Evolutionary conservation across 1,140 invertebrate genomes (phyloP).

Genomic region (Aphelenchoides besseyi): DNA sequence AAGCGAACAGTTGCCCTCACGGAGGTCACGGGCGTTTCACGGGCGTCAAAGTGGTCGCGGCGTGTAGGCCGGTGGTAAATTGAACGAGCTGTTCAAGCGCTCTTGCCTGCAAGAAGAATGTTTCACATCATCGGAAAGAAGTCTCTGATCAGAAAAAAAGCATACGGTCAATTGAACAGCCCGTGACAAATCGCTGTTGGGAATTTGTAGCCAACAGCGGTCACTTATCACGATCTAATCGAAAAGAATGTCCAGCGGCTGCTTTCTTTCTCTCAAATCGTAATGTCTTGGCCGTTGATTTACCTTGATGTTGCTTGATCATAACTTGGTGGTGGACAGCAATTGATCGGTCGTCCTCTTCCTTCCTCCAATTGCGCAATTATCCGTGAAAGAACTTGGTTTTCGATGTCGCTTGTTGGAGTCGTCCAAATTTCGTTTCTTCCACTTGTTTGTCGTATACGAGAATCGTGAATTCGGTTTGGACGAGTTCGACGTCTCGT

Average conservation of each 20-base stretch:
- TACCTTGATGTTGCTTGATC: neutral
- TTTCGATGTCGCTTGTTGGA: neutral
- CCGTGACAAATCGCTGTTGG: too few species aligned
- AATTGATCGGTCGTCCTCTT: neutral
- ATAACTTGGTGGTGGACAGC: neutral
- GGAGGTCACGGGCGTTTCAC: too few species aligned
- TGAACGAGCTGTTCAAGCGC: neutral
- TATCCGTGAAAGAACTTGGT: neutral
- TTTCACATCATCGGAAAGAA: too few species aligned
- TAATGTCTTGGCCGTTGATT: neutral
- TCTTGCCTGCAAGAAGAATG: too few species aligned
- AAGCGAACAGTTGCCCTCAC: too few species aligned
- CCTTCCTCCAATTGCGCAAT: conserved; percentile 7
- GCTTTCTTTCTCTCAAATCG: neutral
- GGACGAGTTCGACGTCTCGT: neutral
- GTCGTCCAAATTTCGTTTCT: neutral
- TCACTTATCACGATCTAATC: neutral
- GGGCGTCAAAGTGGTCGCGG: too few species aligned
- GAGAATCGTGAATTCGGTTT: neutral
- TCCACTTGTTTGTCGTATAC: neutral
- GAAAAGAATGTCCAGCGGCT: too few species aligned
- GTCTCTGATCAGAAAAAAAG: too few species aligned
- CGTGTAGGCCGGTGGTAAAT: neutral
- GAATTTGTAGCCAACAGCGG: neutral
- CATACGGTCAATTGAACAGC: too few species aligned